phyloP scores from a whole-genome alignment of 2,113 vertebrate genomes.

The Otis tarda region DNA sequence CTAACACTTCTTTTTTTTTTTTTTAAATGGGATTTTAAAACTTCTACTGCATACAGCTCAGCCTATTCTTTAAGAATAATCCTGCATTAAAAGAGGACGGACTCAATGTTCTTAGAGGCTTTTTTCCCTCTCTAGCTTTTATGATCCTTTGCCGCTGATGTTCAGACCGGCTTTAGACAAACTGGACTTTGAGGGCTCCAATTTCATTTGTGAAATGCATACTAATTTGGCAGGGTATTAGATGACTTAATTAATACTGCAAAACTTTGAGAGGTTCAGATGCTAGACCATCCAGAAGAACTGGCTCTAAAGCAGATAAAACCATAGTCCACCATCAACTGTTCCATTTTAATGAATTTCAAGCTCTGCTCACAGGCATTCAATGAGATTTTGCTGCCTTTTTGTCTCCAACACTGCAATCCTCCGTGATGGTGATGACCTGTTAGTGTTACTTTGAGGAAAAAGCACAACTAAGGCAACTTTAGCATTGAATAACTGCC shows the following conservation, averaged over 20 bases:
- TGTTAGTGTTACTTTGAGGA: background rate
- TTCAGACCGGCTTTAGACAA: background rate
- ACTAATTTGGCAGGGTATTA: background rate
- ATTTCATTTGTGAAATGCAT: background rate
- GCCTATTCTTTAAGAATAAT: conserved; percentile 3
- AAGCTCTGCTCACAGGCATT: background rate
- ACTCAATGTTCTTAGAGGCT: background rate
- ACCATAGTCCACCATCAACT: background rate
- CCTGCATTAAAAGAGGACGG: background rate
- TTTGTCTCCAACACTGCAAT: background rate
- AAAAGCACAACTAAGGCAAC: background rate
- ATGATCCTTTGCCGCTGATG: background rate
- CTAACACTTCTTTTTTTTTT: background rate
- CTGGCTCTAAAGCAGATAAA: background rate
- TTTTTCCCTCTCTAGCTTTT: background rate
- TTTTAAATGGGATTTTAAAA: background rate
- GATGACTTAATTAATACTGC: conserved; percentile 28
- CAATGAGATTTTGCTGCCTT: background rate
- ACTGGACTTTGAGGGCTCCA: background rate
- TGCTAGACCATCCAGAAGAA: background rate
- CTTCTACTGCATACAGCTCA: background rate
- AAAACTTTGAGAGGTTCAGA: background rate
- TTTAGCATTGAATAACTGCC: background rate
- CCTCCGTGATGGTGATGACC: background rate
- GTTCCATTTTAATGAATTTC: background rate